Base-by-base conservation (phyloP, 2,113 vertebrate genomes). In the Oplegnathus fasciatus region DNA sequence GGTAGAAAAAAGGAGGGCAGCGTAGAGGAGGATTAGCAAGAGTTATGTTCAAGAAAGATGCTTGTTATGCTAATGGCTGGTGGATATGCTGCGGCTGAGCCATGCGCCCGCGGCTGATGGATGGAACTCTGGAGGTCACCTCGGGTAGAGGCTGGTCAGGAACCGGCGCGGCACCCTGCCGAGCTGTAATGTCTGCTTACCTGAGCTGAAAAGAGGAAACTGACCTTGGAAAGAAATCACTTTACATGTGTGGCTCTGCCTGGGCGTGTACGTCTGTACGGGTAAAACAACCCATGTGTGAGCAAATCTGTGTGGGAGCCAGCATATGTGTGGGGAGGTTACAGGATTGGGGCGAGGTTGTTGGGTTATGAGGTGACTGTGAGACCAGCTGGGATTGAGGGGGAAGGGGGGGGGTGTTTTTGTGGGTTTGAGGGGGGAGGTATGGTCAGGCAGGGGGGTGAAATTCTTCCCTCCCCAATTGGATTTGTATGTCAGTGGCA, bases 401-500 rank as follows among this genome's bases (percentile, higher is more conserved):
- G 24, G 65, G 76, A 26, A 7, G 17, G 76, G 60, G 57, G 1
- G 54, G 24, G 46, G 34, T 72, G 54, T 81, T 40, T 83, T 66
- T 78, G 65, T 80, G 79, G n/a, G 58, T 83, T 89, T 57, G 40
- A 54, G 24, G 71, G 71, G 2, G 61, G 82, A 62, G 76, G 62
- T 83, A 82, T 75, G 40, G 57, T 48, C 55, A 74, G 48, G 20
- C 3, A 4, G 6, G 50, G 17, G 37, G 52, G 2, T 40, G 40
- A 37, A 50, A 84, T 75, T 81, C 44, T 44, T 85, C 73, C 61
- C 76, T 61, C 61, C 74, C 83, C 85, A 61, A 75, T 88, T 93
- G 90, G 88, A 92, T 94, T 91, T 93, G 89, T 94, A 87, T 95
- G 94, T 95, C 89, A 91, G 83, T 84, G 82, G 88, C 86, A 88